Conservation (phyloP, 2,888 invertebrate genomes). For the Synergus umbraculus region DNA sequence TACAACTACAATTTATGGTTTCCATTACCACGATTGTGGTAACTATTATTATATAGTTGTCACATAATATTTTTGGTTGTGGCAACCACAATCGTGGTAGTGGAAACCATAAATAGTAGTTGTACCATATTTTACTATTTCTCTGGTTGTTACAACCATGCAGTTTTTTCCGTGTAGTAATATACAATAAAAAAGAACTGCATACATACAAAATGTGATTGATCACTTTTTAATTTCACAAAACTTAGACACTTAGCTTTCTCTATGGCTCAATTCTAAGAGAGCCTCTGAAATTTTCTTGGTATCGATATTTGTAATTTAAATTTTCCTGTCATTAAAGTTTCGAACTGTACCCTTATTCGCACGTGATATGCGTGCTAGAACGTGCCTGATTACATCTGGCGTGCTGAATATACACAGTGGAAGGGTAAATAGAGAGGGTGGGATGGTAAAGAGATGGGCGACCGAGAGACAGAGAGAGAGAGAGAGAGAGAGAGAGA, state of each 20-base stretch:
- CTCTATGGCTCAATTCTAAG: background rate
- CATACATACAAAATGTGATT: no score
- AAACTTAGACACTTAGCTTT: background rate
- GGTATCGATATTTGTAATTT: slow-evolving; percentile 6
- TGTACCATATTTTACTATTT: no score
- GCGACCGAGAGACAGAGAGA: slow-evolving; percentile 43
- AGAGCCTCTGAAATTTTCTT: background rate
- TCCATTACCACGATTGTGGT: no score
- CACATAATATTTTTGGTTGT: no score
- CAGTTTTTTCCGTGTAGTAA: no score
- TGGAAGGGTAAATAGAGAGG: slow-evolving; percentile 40
- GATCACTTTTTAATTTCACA: no score
- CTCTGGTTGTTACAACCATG: no score
- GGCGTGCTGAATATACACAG: slow-evolving; percentile 38
- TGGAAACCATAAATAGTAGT: no score
- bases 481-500: slow-evolving; percentile 41
- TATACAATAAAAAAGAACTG: no score
- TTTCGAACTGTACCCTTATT: slow-evolving; percentile 4
- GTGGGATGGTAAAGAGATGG: background rate
- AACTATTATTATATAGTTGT: no score
- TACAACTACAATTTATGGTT: no score
- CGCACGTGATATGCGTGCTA: slow-evolving; percentile 6
- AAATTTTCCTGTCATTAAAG: background rate
- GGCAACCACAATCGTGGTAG: no score
- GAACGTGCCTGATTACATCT: slow-evolving; percentile 26